These are phyloP conservation scores for Monochamus saltuarius DNA, from an alignment of 1,140 invertebrate genomes.

Conservation along the genomic window DNA sequence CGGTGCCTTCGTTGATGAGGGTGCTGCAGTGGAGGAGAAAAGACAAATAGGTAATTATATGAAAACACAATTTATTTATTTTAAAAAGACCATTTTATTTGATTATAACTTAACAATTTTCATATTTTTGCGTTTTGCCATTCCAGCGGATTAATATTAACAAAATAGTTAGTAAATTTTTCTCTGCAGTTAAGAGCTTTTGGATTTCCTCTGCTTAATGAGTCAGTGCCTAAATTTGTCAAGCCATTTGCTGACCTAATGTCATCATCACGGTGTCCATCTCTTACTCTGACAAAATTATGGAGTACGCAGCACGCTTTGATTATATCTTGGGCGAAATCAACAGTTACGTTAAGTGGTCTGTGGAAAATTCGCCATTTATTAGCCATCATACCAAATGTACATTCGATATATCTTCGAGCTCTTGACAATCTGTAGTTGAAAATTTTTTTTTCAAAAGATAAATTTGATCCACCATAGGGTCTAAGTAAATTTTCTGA, in stretches of 20 bases:
- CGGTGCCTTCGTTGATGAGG: neutral
- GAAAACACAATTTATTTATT: slow-evolving; percentile 6
- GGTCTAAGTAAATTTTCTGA: no score
- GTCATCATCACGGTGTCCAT: neutral
- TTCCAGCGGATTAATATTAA: slow-evolving; percentile 10
- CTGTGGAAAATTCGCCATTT: slow-evolving; percentile 2
- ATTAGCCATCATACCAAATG: slow-evolving; percentile 4
- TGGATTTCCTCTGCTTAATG: no score
- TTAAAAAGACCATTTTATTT: no score
- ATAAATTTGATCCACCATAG: slow-evolving; percentile 10
- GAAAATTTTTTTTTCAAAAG: slow-evolving; percentile 7
- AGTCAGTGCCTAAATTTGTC: neutral
- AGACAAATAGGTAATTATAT: slow-evolving; percentile 3
- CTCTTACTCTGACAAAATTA: slow-evolving; percentile 4
- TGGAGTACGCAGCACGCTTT: slow-evolving; percentile 9
- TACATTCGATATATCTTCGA: slow-evolving; percentile 8
- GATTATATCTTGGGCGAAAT: slow-evolving; percentile 13
- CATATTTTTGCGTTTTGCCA: slow-evolving; percentile 17
- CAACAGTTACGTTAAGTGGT: neutral
- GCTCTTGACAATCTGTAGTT: slow-evolving; percentile 10
- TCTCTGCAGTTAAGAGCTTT: slow-evolving; percentile 4
- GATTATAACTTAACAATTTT: neutral
- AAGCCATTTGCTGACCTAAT: neutral
- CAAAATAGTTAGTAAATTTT: slow-evolving; percentile 12
- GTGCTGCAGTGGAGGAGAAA: neutral